Evolutionary conservation across 2,797 vertebrate genomes (phyloP).

Genomic region (Falco concolor): DNA sequence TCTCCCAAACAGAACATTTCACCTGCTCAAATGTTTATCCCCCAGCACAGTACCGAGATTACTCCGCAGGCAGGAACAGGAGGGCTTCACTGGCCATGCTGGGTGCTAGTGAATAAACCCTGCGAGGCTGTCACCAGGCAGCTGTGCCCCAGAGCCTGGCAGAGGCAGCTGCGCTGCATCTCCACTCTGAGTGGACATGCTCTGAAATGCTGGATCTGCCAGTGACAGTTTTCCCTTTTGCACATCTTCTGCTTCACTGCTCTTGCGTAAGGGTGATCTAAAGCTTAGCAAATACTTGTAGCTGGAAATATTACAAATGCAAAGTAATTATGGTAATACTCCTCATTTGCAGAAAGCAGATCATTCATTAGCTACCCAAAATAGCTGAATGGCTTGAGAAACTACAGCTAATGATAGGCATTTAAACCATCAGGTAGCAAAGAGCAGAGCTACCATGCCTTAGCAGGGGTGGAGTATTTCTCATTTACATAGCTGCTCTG

Average conservation of each 20-base stretch:
- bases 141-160: background rate
- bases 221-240: background rate
- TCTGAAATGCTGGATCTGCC: background rate
- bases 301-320: background rate
- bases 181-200: background rate
- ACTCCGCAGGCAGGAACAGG: background rate
- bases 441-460: background rate
- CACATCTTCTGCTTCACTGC: background rate
- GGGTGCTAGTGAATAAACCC: background rate
- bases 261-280: background rate
- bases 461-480: background rate
- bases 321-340: background rate
- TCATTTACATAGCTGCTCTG: background rate
- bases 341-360: background rate
- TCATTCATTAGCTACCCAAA: background rate
- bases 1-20: background rate
- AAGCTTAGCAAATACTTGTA: background rate
- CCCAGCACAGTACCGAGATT: background rate
- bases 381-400: background rate
- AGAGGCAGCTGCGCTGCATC: background rate
- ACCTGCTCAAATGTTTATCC: background rate
- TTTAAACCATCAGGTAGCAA: background rate
- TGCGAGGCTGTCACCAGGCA: background rate
- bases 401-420: background rate
- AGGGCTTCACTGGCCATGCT: background rate